Evolutionary conservation across 2,888 invertebrate genomes (phyloP), one percentile per base, ranked within the genome.

Genomic region (Aleiodes testaceus): DNA sequence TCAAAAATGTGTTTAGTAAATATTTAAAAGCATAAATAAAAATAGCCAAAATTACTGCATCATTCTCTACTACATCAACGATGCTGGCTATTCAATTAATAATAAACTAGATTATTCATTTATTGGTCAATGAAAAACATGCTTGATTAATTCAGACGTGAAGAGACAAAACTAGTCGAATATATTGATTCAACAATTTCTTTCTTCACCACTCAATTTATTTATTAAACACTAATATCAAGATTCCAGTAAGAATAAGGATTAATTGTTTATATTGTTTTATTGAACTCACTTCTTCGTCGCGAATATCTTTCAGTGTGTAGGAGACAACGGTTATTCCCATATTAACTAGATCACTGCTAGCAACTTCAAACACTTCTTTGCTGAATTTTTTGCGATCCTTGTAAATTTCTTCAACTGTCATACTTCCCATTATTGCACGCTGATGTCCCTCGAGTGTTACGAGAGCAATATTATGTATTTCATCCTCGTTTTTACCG

Each of bases 391-490:
- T 97, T 88, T 97, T 97, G 70, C 97, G 92, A 86, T 97, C 97
- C 86, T 97, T 97, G 88, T 97, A 97, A 84, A 97, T 97, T 88
- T 97, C 97, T 89, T 97, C 97, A 3, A 97, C 97, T 0, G 97
- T 97, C 97, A 97, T 97, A 75, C 96, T 96, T 36, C 97, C 97
- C 97, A 97, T 97, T 76, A 97, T 97, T 77, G 97, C 97, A 76
- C 97, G 91, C 88, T 97, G 97, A 86, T 97, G 97, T 66, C 97
- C 97, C 88, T 97, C 97, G 22, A 97, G 88, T 49, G 97, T 97
- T 45, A 96, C 96, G 74, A 97, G 90, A 22, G 97, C 97, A 87
- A 97, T 95, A 86, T 95, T 94, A 83, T 95, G 96, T 79, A 97
- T 96, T 88, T 97, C 97, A 9, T 91, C 88, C 83, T 97, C 97